Percentiles rank a stretch among this genome's conserved stretches.
These are phyloP conservation scores for Drosophila meridionalis DNA, from an alignment of 2,888 invertebrate genomes.

Conservation along the genomic window DNA sequence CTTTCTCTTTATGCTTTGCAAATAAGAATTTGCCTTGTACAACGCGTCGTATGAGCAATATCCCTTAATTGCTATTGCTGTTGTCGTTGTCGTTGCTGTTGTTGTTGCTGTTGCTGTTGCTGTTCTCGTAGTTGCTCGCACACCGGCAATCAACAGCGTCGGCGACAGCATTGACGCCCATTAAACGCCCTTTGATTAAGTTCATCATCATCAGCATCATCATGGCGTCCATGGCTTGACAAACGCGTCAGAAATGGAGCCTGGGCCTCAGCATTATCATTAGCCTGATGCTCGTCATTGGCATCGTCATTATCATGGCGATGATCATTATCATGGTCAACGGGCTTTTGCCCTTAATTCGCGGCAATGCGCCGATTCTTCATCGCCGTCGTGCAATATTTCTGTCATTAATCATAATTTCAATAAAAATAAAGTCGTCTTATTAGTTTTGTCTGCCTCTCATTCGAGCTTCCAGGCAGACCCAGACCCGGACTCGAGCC, in stretches of 20 bases:
- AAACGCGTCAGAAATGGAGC: conserved; percentile 24
- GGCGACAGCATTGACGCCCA: conserved; percentile 37
- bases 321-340: conserved; percentile 7
- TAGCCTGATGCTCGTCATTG: conserved; percentile 25
- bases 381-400: conserved; percentile 59
- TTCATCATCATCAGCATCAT: conserved; percentile 43
- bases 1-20: conserved; percentile 2
- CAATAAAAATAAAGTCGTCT: conserved; percentile 73
- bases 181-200: conserved; percentile 42
- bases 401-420: conserved; percentile 81
- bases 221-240: conserved; percentile 31
- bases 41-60: conserved; percentile 35
- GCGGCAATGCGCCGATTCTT: conserved; percentile 48
- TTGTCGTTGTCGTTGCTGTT: conserved; percentile 12
- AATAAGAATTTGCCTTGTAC: background rate
- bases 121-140: conserved; percentile 14
- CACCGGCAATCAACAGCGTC: conserved; percentile 35
- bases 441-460: conserved; percentile 55
- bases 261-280: conserved; percentile 25
- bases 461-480: conserved; percentile 5
- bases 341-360: conserved; percentile 56
- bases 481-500: background rate
- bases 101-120: conserved; percentile 1
- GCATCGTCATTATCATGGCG: conserved; percentile 7
- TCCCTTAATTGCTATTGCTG: conserved; percentile 4